A percentile compares a stretch with the other conserved stretches of the same genome.
phyloP scores from a whole-genome alignment of 1,140 invertebrate species.

The Lepidostoma basale region DNA sequence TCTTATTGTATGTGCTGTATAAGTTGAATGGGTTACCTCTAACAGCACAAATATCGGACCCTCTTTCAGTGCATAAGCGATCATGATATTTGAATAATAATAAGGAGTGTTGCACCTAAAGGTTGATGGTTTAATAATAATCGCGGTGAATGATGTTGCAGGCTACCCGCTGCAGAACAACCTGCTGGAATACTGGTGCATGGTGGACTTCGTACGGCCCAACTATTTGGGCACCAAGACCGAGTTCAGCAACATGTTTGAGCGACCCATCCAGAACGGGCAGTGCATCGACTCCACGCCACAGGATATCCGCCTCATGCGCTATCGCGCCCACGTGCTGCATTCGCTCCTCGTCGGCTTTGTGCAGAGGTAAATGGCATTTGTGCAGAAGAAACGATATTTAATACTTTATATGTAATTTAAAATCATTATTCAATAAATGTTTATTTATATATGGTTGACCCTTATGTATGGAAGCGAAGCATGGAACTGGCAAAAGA shows the following conservation, averaged over 20 bases:
- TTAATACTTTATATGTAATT: conserved; percentile 9
- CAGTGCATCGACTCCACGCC: conserved; percentile 93
- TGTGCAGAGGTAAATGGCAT: conserved; percentile 73
- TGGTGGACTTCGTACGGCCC: conserved; percentile 95
- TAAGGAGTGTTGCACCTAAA: too few relatives aligned
- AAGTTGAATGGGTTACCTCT: too few relatives aligned
- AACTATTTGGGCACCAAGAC: conserved; percentile 92
- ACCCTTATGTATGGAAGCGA: too few relatives aligned
- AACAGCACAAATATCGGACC: too few relatives aligned
- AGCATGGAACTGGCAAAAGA: too few relatives aligned
- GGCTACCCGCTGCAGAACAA: conserved; percentile 97
- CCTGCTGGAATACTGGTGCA: conserved; percentile 94
- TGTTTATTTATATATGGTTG: not conserved
- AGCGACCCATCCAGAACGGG: conserved; percentile 92
- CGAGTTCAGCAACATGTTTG: conserved; percentile 96
- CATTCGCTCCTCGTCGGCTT: conserved; percentile 90
- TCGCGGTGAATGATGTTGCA: too few relatives aligned
- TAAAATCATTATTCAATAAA: too few relatives aligned
- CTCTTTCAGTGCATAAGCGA: too few relatives aligned
- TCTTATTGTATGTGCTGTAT: too few relatives aligned
- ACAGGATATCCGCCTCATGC: conserved; percentile 87
- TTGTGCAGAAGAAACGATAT: too few relatives aligned
- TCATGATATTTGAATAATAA: too few relatives aligned
- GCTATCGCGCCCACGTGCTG: conserved; percentile 87
- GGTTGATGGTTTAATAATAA: too few relatives aligned